A percentile compares a stretch with the other conserved stretches of the same genome.
These are phyloP conservation scores for Folsomia manolachei DNA, from an alignment of 2,888 invertebrate genomes.

Conservation along the genomic window DNA sequence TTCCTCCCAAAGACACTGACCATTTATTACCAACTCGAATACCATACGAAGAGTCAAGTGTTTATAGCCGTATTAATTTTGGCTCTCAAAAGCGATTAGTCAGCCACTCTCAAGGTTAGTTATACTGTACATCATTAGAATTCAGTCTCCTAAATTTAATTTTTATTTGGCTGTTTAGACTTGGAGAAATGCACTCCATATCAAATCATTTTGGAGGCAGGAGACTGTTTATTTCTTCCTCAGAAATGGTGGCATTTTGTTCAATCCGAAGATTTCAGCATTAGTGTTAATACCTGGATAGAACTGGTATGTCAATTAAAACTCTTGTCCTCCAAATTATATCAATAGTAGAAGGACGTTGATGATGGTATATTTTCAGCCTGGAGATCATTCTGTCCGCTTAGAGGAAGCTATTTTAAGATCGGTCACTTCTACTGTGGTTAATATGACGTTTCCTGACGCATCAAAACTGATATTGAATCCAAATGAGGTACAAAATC, in stretches of 20 bases:
- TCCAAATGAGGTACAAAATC: slow-evolving; percentile 43
- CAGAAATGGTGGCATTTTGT: slow-evolving; percentile 98
- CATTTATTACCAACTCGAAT: slow-evolving; percentile 73
- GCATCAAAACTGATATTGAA: slow-evolving; percentile 40
- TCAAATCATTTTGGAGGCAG: slow-evolving; percentile 63
- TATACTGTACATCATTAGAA: no score
- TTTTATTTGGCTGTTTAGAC: no score
- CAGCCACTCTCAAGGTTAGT: slow-evolving; percentile 27
- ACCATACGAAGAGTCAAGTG: slow-evolving; percentile 94
- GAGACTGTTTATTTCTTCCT: slow-evolving; percentile 85
- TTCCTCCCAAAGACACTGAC: slow-evolving; percentile 72
- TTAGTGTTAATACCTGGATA: slow-evolving; percentile 73
- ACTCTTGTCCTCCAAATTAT: background rate
- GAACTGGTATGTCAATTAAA: slow-evolving; percentile 61
- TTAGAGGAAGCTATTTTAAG: slow-evolving; percentile 67
- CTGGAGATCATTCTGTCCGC: slow-evolving; percentile 58
- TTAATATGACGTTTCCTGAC: slow-evolving; percentile 34
- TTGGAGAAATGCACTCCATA: slow-evolving; percentile 34
- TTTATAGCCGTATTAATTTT: slow-evolving; percentile 81
- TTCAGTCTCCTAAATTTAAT: background rate
- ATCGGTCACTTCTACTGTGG: slow-evolving; percentile 60
- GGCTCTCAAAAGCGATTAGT: slow-evolving; percentile 25
- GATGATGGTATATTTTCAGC: slow-evolving; percentile 51
- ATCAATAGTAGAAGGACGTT: background rate
- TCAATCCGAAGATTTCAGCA: slow-evolving; percentile 62